Percentiles rank a stretch among this genome's conserved stretches.
Conservation (phyloP, 1,140 invertebrate genomes). For the Telenomus remus region DNA sequence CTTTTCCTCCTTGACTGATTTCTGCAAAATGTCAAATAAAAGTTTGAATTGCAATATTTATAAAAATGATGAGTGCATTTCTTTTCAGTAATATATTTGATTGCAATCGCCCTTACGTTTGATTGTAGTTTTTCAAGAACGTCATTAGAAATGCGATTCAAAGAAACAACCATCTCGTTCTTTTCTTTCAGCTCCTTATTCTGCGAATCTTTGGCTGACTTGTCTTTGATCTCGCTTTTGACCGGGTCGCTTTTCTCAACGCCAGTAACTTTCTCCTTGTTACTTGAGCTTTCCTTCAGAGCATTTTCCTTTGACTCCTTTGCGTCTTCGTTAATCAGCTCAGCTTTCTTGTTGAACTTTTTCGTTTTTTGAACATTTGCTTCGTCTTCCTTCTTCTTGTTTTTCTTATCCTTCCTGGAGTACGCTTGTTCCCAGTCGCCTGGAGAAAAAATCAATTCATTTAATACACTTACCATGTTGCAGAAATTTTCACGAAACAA, state of each 20-base stretch:
- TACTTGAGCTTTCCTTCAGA: conserved; percentile 70
- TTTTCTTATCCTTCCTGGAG: conserved; percentile 81
- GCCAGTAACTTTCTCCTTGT: conserved; percentile 64
- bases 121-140: conserved; percentile 66
- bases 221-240: conserved; percentile 74
- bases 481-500: neutral
- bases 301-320: conserved; percentile 74
- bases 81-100: too few species aligned
- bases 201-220: conserved; percentile 74
- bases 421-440: conserved; percentile 83
- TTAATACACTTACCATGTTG: neutral
- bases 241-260: conserved; percentile 70
- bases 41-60: conserved; percentile 54
- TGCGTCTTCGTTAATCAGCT: conserved; percentile 65
- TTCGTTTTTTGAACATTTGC: conserved; percentile 70
- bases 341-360: conserved; percentile 67
- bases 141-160: conserved; percentile 64
- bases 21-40: conserved; percentile 43
- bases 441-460: conserved; percentile 33
- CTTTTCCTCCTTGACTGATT: conserved; percentile 59
- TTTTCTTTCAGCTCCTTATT: conserved; percentile 76
- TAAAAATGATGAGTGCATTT: too few species aligned
- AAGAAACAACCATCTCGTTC: conserved; percentile 69
- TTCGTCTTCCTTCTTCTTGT: conserved; percentile 77
- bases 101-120: too few species aligned